Evolutionary conservation across 2,113 vertebrate species (phyloP).

Genomic region (Corvus moneduloides): DNA sequence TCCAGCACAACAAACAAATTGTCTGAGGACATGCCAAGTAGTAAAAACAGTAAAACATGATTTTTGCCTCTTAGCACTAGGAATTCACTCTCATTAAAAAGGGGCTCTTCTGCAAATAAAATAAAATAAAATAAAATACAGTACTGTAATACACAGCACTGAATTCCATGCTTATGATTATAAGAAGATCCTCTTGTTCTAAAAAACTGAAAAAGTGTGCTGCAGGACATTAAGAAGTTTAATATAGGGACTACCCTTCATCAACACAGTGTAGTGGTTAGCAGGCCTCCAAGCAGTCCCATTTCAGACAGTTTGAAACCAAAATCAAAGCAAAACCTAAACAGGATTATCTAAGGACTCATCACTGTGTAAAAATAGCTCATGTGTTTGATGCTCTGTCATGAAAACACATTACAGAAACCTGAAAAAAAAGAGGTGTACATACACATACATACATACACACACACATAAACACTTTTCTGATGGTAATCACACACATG

Average conservation of each 20-base stretch:
- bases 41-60: constrained; percentile 53
- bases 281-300: background rate
- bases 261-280: background rate
- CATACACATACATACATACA: background rate
- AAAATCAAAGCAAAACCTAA: background rate
- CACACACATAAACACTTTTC: background rate
- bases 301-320: background rate
- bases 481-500: background rate
- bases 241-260: background rate
- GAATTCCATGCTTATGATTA: background rate
- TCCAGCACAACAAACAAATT: constrained; percentile 68
- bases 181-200: background rate
- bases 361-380: background rate
- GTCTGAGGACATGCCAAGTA: constrained; percentile 60
- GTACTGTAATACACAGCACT: background rate
- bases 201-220: background rate
- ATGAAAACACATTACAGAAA: background rate
- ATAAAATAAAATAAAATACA: background rate
- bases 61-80: constrained; percentile 46
- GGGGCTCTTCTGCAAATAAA: constrained; percentile 25
- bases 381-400: background rate
- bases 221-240: background rate
- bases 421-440: background rate
- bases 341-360: background rate
- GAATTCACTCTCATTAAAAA: constrained; percentile 40